phyloP scores from a whole-genome alignment of 2,113 vertebrate genomes.

The Hemicordylus capensis region DNA sequence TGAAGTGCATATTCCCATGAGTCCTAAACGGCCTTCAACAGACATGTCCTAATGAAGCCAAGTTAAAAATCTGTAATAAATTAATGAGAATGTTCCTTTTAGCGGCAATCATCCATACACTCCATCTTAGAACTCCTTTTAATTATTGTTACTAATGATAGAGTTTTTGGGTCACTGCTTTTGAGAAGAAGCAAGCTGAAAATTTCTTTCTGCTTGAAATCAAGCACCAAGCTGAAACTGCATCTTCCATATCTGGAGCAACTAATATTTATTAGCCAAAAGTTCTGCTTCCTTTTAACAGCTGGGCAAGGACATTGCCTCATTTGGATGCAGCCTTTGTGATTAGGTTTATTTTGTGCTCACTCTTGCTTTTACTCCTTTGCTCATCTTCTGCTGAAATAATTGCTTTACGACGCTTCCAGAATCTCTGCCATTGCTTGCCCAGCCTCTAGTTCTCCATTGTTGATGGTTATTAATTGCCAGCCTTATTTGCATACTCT shows the following conservation, averaged over 20 bases:
- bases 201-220: conserved; percentile 58
- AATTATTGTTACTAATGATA: conserved; percentile 78
- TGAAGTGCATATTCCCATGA: conserved; percentile 51
- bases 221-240: background rate
- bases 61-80: conserved; percentile 77
- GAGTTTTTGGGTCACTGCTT: conserved; percentile 72
- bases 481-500: background rate
- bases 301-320: conserved; percentile 2
- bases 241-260: background rate
- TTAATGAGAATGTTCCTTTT: conserved; percentile 76
- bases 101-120: conserved; percentile 72
- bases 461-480: background rate
- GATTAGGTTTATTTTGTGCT: conserved; percentile 21
- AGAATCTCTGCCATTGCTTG: background rate
- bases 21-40: conserved; percentile 75
- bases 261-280: conserved; percentile 5
- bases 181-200: conserved; percentile 58
- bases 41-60: conserved; percentile 73
- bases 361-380: conserved; percentile 12
- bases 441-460: background rate
- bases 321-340: background rate
- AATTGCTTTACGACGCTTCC: conserved; percentile 2
- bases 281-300: conserved; percentile 19
- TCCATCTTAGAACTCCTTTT: conserved; percentile 72
- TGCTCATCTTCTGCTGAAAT: background rate